Evolutionary conservation across 2,113 vertebrate species (phyloP), one percentile per base, ranked within the genome.

Genomic region (Callospermophilus lateralis): DNA sequence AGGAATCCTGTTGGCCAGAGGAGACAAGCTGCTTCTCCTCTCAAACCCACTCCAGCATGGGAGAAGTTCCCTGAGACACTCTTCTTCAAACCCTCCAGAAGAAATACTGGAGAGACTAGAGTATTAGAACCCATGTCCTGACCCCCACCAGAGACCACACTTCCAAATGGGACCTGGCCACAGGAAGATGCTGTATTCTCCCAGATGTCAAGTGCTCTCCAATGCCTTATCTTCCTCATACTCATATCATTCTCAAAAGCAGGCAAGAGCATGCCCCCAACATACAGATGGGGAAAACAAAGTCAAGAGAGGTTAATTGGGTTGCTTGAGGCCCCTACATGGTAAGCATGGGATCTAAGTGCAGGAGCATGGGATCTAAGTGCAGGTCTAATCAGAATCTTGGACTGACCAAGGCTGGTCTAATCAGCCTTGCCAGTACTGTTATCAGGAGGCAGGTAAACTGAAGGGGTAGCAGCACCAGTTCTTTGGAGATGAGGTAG

Each of bases 191-290:
- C n/a, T n/a, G 48, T 6, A 0, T 1, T 70, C 53, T 45, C 7
- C 22, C 2, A 11, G 11, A 11, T 48, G 0, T 39, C 4, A 12
- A 34, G 19, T 22, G 13, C 34, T 91, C 63, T 73, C 4, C 2
- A 30, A 30, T 22, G 16, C 11, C 32, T 19, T 26, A 9, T 68
- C 45, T 51, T 19, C 13, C 6, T 37, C 22, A 53, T 10, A 22
- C 37, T 87, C 53, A 55, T 28, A 2, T 11, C 2, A 39, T 61
- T 97, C 91, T 94, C 80, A 22, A 65, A 96, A 97, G 42, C 51
- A 67, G 78, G 19, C 1, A 28, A 28, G 4, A 63, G 63, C 65
- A 51, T 10, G 48, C 12, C 24, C 34, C 32, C 73, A 61, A 17
- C 19, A 42, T 65, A 80, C 61, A 72, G 63, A 24, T 13, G 34